Evolutionary conservation across 2,888 invertebrate species (phyloP).

Genomic region (Saturnia japonica): DNA sequence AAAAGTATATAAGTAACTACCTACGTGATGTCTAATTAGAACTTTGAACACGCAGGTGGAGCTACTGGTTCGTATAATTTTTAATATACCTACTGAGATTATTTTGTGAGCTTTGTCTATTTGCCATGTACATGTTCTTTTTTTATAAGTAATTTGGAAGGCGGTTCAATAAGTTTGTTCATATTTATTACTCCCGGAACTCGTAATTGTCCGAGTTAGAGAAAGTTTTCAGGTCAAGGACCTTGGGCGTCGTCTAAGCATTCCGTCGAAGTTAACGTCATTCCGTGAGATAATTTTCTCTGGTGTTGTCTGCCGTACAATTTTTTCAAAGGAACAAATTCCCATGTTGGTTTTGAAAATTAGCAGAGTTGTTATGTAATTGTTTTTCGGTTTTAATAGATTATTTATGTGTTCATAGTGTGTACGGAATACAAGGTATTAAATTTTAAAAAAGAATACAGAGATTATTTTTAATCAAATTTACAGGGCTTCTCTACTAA

Average conservation of each 20-base stretch:
- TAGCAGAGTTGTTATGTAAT: not conserved
- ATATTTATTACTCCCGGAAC: constrained; percentile 57
- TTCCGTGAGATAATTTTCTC: constrained; percentile 20
- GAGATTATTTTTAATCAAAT: not conserved
- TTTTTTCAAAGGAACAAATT: not conserved
- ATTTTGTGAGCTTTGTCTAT: not conserved
- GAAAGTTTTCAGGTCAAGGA: constrained; percentile 68
- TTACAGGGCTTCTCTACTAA: not conserved
- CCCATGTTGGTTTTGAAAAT: not conserved
- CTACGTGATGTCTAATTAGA: no score
- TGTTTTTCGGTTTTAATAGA: not conserved
- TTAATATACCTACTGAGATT: not conserved
- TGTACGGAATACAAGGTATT: not conserved
- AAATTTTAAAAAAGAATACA: not conserved
- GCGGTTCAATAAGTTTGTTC: constrained; percentile 48
- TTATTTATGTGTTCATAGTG: not conserved
- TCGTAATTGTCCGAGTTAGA: constrained; percentile 47
- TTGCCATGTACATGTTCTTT: constrained; percentile 10
- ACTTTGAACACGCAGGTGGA: not conserved
- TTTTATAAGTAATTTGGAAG: constrained; percentile 35
- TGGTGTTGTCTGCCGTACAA: constrained; percentile 23
- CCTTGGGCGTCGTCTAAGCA: constrained; percentile 52
- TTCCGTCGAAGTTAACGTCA: constrained; percentile 46
- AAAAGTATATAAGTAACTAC: no score
- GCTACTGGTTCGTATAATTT: not conserved